phyloP scores from a whole-genome alignment of 1,140 invertebrate species.

The Drosophila oshimai region DNA sequence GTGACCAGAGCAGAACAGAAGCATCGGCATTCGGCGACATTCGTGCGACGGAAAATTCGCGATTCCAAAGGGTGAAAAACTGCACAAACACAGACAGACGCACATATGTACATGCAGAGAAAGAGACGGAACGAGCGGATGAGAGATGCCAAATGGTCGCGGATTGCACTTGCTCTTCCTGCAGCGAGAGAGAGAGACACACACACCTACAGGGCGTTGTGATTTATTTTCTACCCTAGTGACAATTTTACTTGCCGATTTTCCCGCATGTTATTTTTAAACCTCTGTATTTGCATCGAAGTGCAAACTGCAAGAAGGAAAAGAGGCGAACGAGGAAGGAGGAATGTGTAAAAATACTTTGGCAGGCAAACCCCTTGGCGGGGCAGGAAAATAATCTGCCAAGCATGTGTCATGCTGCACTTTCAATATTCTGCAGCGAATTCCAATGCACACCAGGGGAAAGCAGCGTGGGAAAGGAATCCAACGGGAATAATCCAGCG shows the following conservation, averaged over 20 bases:
- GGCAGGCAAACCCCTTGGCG: slow-evolving; percentile 16
- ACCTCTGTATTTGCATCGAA: slow-evolving; percentile 45
- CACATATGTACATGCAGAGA: slow-evolving; percentile 10
- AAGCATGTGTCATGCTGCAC: slow-evolving; percentile 29
- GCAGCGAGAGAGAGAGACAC: slow-evolving; percentile 27
- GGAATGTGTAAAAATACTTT: slow-evolving; percentile 73
- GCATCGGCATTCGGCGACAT: slow-evolving; percentile 55
- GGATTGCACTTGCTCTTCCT: slow-evolving; percentile 53
- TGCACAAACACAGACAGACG: slow-evolving; percentile 31
- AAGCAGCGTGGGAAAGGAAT: not conserved
- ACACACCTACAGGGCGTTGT: slow-evolving; percentile 22
- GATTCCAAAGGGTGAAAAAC: slow-evolving; percentile 69
- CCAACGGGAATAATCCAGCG: slow-evolving; percentile 3
- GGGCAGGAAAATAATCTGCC: slow-evolving; percentile 23
- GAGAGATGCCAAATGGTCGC: slow-evolving; percentile 24
- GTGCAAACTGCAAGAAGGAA: slow-evolving; percentile 51
- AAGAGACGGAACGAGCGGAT: slow-evolving; percentile 3
- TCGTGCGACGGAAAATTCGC: slow-evolving; percentile 56
- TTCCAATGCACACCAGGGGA: not conserved
- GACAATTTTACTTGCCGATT: slow-evolving; percentile 70
- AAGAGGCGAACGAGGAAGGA: slow-evolving; percentile 26
- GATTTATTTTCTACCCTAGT: slow-evolving; percentile 79
- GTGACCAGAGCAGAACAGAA: slow-evolving; percentile 2
- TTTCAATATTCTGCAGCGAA: not conserved
- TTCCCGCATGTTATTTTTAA: slow-evolving; percentile 70